These are phyloP conservation scores for Lordiphosa collinella DNA, from an alignment of 1,140 invertebrate species.

Conservation along the genomic window DNA sequence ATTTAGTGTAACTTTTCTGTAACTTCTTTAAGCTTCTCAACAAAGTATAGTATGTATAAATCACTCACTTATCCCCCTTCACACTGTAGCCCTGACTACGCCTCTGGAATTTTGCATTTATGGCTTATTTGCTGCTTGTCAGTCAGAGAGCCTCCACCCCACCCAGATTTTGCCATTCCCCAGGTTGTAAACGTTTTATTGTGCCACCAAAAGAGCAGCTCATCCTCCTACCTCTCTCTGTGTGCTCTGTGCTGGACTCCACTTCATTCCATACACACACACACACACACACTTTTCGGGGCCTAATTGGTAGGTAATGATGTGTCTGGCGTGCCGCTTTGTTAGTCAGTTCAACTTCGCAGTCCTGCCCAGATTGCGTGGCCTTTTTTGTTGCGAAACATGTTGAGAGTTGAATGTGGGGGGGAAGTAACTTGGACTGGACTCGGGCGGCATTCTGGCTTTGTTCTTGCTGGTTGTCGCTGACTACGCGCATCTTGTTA, in stretches of 20 bases:
- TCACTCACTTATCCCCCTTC: not conserved
- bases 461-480: constrained; percentile 54
- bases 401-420: constrained; percentile 27
- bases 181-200: constrained; percentile 69
- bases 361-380: constrained; percentile 40
- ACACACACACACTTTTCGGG: constrained; percentile 48
- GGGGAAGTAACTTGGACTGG: constrained; percentile 9
- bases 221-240: not conserved
- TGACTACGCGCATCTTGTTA: constrained; percentile 68
- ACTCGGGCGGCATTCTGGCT: constrained; percentile 45
- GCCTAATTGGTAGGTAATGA: constrained; percentile 79
- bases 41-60: too few species aligned
- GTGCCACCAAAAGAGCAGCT: constrained; percentile 62
- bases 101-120: constrained; percentile 40
- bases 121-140: constrained; percentile 69
- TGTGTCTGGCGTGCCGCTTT: constrained; percentile 74
- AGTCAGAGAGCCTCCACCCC: constrained; percentile 31
- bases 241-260: too few species aligned
- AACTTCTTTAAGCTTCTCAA: too few species aligned
- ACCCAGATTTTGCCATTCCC: constrained; percentile 12
- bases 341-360: constrained; percentile 44
- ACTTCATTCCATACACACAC: constrained; percentile 6
- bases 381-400: constrained; percentile 29
- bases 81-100: not conserved
- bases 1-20: too few species aligned